phyloP scores from a whole-genome alignment of 1,140 invertebrate species.

The Drosophila eugracilis region DNA sequence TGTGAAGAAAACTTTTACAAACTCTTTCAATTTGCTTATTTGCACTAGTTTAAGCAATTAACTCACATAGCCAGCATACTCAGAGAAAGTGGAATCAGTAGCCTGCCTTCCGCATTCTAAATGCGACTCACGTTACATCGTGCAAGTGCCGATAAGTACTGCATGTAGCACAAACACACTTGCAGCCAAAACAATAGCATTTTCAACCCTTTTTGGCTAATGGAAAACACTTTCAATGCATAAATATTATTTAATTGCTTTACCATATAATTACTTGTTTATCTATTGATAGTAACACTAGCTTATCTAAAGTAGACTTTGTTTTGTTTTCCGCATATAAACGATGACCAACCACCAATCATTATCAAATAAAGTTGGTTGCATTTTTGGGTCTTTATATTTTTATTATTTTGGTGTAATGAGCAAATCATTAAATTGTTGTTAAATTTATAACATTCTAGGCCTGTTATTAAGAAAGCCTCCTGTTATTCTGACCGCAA shows the following conservation, averaged over 20 bases:
- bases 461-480: neutral
- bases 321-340: neutral
- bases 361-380: neutral
- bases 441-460: neutral
- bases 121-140: constrained; percentile 38
- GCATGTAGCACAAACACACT: constrained; percentile 7
- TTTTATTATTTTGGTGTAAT: neutral
- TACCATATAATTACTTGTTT: too few species aligned
- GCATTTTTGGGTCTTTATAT: neutral
- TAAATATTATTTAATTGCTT: neutral
- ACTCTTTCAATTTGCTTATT: constrained; percentile 13
- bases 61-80: constrained; percentile 23
- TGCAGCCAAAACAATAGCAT: constrained; percentile 2
- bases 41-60: constrained; percentile 36
- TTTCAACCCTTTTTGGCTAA: neutral
- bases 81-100: constrained; percentile 35
- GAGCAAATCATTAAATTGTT: neutral
- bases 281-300: neutral
- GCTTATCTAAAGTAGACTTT: neutral
- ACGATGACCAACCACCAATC: neutral
- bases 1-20: neutral
- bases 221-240: neutral
- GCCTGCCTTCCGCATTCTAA: constrained; percentile 39
- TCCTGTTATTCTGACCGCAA: neutral
- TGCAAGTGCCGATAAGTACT: constrained; percentile 20